Percentiles rank a stretch among this genome's conserved stretches.
These are phyloP conservation scores for Pocillopora grandis DNA, from an alignment of 92 coral and sea anemone genomes.

Conservation along the genomic window DNA sequence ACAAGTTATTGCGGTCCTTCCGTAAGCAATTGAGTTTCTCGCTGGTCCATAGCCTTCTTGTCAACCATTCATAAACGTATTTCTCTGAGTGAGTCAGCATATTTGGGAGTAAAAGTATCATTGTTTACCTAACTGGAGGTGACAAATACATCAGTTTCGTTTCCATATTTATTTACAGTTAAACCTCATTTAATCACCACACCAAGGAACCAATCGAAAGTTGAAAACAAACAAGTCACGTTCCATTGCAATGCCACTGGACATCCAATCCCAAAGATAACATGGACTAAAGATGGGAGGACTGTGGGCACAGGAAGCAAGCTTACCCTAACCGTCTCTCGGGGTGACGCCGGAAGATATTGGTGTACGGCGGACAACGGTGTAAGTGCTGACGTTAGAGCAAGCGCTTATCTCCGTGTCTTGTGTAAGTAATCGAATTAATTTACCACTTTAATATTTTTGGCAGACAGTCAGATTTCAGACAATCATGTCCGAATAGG, in stretches of 20 bases:
- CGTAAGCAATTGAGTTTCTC: too few relatives aligned
- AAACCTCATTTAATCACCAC: neutral
- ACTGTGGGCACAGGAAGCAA: slow-evolving; percentile 11
- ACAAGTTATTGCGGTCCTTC: too few relatives aligned
- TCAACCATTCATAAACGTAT: too few relatives aligned
- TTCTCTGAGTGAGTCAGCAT: too few relatives aligned
- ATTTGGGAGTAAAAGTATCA: too few relatives aligned
- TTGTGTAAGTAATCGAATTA: neutral
- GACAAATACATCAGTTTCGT: neutral
- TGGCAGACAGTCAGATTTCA: too few relatives aligned
- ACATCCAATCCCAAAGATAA: slow-evolving; percentile 9
- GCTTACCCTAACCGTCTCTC: neutral
- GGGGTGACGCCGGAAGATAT: slow-evolving; percentile 1
- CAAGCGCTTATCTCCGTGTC: slow-evolving; percentile 2
- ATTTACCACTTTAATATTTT: too few relatives aligned
- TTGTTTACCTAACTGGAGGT: neutral
- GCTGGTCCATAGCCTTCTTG: too few relatives aligned
- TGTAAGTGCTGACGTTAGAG: slow-evolving; percentile 8
- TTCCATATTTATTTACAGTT: neutral
- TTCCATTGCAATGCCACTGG: slow-evolving; percentile 2
- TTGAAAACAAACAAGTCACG: neutral
- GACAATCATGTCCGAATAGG: too few relatives aligned
- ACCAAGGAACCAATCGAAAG: neutral
- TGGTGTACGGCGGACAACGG: slow-evolving; percentile 7
- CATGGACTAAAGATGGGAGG: neutral